phyloP scores from a whole-genome alignment of 1,140 invertebrate species.

The Argopecten irradians region DNA sequence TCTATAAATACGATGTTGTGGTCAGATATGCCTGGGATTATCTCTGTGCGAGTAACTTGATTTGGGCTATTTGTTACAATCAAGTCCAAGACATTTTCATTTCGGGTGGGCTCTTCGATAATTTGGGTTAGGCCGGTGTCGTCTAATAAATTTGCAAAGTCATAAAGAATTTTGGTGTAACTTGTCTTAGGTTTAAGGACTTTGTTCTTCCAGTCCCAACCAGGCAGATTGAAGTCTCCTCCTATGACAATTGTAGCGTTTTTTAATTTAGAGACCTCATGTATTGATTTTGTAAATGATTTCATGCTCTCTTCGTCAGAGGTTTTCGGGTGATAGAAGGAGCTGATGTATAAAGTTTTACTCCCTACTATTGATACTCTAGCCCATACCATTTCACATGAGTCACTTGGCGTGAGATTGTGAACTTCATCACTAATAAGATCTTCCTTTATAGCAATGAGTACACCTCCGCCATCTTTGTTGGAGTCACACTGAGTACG shows the following conservation, averaged over 20 bases:
- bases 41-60: neutral
- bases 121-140: conserved; percentile 35
- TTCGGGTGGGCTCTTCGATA: conserved; percentile 27
- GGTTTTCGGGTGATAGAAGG: conserved; percentile 42
- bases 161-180: conserved; percentile 29
- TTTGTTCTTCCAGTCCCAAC: conserved; percentile 45
- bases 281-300: conserved; percentile 16
- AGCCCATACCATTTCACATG: conserved; percentile 42
- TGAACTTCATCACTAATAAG: too few species aligned
- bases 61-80: neutral
- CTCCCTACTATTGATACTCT: conserved; percentile 30
- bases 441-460: conserved; percentile 28
- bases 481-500: neutral
- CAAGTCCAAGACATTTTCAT: neutral
- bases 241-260: conserved; percentile 20
- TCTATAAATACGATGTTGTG: conserved; percentile 31
- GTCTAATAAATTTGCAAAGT: conserved; percentile 28
- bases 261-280: conserved; percentile 36
- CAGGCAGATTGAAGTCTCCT: conserved; percentile 43
- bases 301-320: conserved; percentile 41
- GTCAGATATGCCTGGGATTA: conserved; percentile 24
- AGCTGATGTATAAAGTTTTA: conserved; percentile 35
- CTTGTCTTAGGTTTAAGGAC: conserved; percentile 31
- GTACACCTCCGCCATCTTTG: conserved; percentile 24
- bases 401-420: conserved; percentile 13